A percentile compares a stretch with the other conserved stretches of the same genome.
Conservation (phyloP, 2,888 invertebrate genomes). For the Tenthredo livida region DNA sequence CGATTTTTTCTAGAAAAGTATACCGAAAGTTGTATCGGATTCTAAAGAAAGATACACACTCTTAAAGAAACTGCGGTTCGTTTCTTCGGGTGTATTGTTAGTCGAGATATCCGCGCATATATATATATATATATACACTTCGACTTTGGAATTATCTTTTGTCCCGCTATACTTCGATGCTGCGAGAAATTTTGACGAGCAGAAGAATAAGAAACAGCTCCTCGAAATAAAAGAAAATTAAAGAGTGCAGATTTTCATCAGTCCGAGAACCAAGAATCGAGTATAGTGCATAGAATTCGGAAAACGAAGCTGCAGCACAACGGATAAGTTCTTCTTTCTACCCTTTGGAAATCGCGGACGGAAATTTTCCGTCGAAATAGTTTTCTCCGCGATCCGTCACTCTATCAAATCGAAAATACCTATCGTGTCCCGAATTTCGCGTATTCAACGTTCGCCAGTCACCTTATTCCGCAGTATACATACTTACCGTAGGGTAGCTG, state of each 20-base stretch:
- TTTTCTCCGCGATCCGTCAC: conserved; percentile 17
- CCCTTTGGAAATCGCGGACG: background rate
- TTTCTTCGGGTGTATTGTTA: background rate
- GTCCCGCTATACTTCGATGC: background rate
- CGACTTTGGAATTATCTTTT: background rate
- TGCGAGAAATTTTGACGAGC: background rate
- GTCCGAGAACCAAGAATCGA: background rate
- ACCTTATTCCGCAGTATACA: background rate
- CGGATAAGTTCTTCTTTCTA: too few species aligned
- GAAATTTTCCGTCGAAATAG: background rate
- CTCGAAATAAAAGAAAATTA: background rate
- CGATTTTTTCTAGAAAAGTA: background rate
- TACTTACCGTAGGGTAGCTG: background rate
- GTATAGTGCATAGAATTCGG: background rate
- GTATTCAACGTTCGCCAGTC: conserved; percentile 21
- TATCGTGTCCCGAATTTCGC: conserved; percentile 8
- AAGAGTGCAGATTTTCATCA: background rate
- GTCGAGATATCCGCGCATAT: background rate
- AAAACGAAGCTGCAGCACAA: too few species aligned
- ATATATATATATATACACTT: too few species aligned
- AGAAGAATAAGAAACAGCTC: background rate
- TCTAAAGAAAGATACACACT: conserved; percentile 3
- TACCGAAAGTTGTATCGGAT: conserved; percentile 4
- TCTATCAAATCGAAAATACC: conserved; percentile 34
- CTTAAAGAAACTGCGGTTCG: background rate